A percentile compares a stretch with the other conserved stretches of the same genome.
phyloP scores from a whole-genome alignment of 2,797 vertebrate species.

The Paguma larvata region DNA sequence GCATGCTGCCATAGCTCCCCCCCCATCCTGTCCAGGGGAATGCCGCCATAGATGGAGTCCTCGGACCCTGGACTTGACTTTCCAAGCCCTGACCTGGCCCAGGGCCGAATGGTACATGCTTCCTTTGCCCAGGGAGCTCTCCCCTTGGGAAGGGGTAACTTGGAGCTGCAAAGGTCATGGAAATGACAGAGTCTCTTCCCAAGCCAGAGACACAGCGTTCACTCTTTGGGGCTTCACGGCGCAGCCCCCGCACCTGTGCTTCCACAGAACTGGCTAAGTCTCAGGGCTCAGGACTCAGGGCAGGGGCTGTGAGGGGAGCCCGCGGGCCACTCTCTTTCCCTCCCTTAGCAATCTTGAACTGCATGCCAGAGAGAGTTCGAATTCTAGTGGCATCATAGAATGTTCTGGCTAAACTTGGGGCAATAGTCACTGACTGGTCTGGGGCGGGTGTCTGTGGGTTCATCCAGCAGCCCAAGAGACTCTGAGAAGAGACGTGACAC shows the following conservation, averaged over 20 bases:
- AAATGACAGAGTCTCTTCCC: neutral
- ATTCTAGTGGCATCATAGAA: neutral
- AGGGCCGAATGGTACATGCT: no score
- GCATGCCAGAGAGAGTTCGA: neutral
- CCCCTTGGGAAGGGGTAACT: neutral
- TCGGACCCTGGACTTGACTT: neutral
- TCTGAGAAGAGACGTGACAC: neutral
- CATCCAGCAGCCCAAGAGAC: neutral
- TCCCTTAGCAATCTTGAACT: neutral
- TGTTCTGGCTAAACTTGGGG: neutral
- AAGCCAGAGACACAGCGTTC: neutral
- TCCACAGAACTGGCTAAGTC: neutral
- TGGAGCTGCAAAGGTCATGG: neutral
- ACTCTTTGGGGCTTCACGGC: neutral
- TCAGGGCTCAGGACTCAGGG: fast-evolving
- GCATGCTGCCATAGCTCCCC: neutral
- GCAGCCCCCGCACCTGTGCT: neutral
- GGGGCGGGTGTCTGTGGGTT: neutral
- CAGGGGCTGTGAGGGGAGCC: fast-evolving
- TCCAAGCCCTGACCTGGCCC: neutral
- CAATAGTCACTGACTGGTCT: neutral
- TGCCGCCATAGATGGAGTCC: neutral
- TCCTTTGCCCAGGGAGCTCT: neutral
- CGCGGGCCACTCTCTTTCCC: fast-evolving
- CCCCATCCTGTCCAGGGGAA: neutral